A percentile compares a stretch with the other conserved stretches of the same genome.
Conservation (phyloP, 2,888 invertebrate species). For the Sminthurinus aureus region DNA sequence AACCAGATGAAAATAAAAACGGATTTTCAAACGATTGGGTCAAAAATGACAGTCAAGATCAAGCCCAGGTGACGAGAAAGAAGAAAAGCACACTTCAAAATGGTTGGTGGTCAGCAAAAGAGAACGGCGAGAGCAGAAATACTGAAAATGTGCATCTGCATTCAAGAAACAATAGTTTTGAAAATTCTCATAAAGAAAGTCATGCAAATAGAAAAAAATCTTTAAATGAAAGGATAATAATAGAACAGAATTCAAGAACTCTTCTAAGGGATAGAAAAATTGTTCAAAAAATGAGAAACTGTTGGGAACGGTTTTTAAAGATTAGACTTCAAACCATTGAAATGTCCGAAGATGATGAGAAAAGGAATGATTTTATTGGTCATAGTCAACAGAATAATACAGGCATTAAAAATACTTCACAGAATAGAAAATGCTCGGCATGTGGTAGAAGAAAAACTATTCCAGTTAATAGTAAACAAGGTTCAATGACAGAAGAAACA, state of each 20-base stretch:
- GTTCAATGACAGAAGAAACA: not conserved
- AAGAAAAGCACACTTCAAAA: not conserved
- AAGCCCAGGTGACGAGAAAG: not conserved
- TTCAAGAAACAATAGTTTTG: too few species aligned
- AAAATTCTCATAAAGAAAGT: too few species aligned
- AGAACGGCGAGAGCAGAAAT: not conserved
- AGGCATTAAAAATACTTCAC: too few species aligned
- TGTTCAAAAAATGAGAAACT: constrained; percentile 30
- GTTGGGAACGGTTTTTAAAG: constrained; percentile 28
- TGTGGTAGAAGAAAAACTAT: not conserved
- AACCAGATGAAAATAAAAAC: not conserved
- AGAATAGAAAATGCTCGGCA: not conserved
- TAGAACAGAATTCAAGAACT: constrained; percentile 24
- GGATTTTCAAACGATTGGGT: not conserved
- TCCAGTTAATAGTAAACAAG: not conserved
- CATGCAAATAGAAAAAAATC: too few species aligned
- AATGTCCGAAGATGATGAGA: not conserved
- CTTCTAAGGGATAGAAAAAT: constrained; percentile 9
- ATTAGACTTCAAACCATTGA: not conserved
- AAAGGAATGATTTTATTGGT: not conserved
- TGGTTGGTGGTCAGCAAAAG: not conserved
- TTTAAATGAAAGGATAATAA: not conserved
- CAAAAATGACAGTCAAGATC: not conserved
- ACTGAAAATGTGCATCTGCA: too few species aligned
- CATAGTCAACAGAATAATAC: not conserved